phyloP scores from a whole-genome alignment of 1,140 invertebrate genomes.

The Drosophila pectinifera region DNA sequence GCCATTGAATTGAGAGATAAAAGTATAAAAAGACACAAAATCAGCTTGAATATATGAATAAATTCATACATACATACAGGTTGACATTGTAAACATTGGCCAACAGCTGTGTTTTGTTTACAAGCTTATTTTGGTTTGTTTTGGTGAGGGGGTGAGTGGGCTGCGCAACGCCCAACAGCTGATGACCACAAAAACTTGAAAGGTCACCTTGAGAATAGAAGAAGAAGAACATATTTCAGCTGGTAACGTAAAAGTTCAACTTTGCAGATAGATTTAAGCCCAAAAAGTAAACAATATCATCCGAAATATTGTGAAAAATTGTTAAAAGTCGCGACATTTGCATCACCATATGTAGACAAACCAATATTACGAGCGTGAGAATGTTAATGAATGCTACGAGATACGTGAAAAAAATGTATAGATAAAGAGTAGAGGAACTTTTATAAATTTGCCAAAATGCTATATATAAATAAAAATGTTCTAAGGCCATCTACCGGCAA shows the following conservation, averaged over 20 bases:
- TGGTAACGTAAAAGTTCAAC: conserved; percentile 67
- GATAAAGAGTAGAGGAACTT: conserved; percentile 13
- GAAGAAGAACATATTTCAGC: conserved; percentile 61
- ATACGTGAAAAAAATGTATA: conserved; percentile 15
- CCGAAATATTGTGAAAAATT: conserved; percentile 34
- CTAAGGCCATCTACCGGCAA: conserved; percentile 50
- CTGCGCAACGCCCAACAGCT: conserved; percentile 55
- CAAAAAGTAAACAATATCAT: conserved; percentile 44
- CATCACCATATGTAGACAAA: conserved; percentile 20
- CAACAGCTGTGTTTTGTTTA: conserved; percentile 75
- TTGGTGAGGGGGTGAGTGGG: conserved; percentile 20
- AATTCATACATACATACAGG: not conserved
- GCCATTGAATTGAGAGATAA: too few relatives aligned
- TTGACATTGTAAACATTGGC: conserved; percentile 13
- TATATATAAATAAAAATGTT: conserved; percentile 5
- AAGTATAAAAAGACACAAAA: not conserved
- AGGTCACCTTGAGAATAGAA: conserved; percentile 74
- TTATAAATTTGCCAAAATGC: conserved; percentile 4
- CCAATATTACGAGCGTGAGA: conserved; percentile 8
- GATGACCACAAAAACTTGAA: conserved; percentile 71
- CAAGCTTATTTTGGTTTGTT: conserved; percentile 19
- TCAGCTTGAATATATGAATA: not conserved
- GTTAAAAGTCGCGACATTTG: conserved; percentile 3
- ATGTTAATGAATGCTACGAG: conserved; percentile 28
- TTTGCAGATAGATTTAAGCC: conserved; percentile 9